These are phyloP conservation scores for Labeo catla DNA, from an alignment of 2,113 vertebrate genomes.

Conservation along the genomic window DNA sequence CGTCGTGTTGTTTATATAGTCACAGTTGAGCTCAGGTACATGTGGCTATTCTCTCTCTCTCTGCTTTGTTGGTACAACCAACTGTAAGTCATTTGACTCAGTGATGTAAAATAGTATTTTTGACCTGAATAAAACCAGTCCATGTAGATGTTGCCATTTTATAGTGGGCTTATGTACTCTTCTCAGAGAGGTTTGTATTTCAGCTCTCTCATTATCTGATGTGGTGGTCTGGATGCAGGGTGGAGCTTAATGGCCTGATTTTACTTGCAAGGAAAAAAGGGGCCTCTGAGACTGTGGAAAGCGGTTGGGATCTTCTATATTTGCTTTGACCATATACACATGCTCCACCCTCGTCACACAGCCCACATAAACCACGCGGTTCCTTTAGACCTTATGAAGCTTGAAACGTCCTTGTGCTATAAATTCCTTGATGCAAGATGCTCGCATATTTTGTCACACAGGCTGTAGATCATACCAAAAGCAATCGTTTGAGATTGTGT, in stretches of 20 bases:
- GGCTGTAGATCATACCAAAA: background rate
- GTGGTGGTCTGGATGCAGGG: slow-evolving; percentile 62
- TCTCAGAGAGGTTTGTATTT: slow-evolving; percentile 10
- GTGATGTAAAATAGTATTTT: background rate
- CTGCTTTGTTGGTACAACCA: background rate
- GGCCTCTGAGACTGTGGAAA: slow-evolving; percentile 70
- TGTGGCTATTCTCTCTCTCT: background rate
- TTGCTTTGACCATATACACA: slow-evolving; percentile 67
- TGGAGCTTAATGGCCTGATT: slow-evolving; percentile 68
- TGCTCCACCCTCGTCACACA: slow-evolving; percentile 73
- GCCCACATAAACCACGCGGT: slow-evolving; percentile 66
- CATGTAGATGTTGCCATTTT: background rate
- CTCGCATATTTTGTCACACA: background rate
- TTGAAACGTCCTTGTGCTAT: background rate
- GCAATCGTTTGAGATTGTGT: background rate
- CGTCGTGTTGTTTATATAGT: slow-evolving; percentile 5
- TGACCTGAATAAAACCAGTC: background rate
- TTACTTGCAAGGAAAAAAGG: slow-evolving; percentile 61
- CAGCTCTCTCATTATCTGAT: slow-evolving; percentile 65
- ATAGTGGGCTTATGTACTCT: background rate
- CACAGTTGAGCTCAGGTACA: background rate
- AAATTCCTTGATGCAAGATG: background rate
- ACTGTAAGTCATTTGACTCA: background rate
- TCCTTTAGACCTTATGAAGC: background rate
- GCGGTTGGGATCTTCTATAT: slow-evolving; percentile 74